Percentiles rank a stretch among this genome's conserved stretches.
phyloP scores from a whole-genome alignment of 2,888 invertebrate species.

The Oscheius sp. region DNA sequence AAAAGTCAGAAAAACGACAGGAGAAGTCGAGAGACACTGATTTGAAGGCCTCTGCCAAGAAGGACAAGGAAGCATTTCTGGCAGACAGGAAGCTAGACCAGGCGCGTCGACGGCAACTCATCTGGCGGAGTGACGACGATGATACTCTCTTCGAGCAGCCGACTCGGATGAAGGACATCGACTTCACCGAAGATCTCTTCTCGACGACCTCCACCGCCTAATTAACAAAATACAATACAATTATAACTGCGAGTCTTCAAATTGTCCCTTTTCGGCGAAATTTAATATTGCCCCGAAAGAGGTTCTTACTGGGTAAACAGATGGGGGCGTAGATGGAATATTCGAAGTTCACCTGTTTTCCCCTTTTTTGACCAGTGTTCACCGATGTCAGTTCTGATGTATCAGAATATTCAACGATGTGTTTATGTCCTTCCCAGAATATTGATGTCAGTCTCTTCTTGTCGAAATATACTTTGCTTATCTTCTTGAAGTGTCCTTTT shows the following conservation, averaged over 20 bases:
- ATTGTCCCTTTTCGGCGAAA: too few species aligned
- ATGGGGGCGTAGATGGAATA: too few species aligned
- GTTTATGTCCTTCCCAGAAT: too few species aligned
- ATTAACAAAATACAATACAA: slow-evolving; percentile 9
- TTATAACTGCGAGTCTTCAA: slow-evolving; percentile 5
- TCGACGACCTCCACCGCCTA: neutral
- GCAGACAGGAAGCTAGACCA: neutral
- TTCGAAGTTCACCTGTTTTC: too few species aligned
- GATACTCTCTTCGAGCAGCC: slow-evolving; percentile 22
- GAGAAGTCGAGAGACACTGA: neutral
- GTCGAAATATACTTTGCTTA: too few species aligned
- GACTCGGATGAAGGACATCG: slow-evolving; percentile 19
- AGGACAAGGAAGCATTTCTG: slow-evolving; percentile 9
- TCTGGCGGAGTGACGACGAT: slow-evolving; percentile 1
- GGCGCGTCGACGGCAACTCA: neutral
- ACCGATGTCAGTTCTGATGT: too few species aligned
- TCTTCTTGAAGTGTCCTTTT: too few species aligned
- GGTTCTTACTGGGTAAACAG: too few species aligned
- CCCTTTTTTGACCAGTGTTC: too few species aligned
- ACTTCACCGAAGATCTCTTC: neutral
- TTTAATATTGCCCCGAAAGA: too few species aligned
- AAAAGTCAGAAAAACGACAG: neutral
- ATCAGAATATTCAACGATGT: too few species aligned
- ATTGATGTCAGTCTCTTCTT: too few species aligned
- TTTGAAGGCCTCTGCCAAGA: neutral